Evolutionary conservation across 2,888 invertebrate genomes (phyloP).

Genomic region (Trichacis sp.): DNA sequence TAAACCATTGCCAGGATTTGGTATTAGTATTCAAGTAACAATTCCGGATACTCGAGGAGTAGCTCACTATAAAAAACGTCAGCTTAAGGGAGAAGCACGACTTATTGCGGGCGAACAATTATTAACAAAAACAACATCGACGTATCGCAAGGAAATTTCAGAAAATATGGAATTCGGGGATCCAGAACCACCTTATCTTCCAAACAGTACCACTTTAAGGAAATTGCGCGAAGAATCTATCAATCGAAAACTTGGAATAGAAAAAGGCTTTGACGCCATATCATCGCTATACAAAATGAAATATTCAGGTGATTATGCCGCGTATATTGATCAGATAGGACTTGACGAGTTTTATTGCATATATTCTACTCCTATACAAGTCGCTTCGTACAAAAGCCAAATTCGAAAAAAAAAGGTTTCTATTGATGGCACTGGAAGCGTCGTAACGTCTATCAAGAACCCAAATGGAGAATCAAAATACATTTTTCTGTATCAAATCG

Average conservation of each 20-base stretch:
- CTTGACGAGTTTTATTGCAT: slow-evolving; percentile 25
- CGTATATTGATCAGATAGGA: slow-evolving; percentile 24
- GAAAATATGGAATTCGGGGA: slow-evolving; percentile 9
- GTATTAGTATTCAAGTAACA: slow-evolving; percentile 11
- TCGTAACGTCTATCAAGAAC: slow-evolving; percentile 21
- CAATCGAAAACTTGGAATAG: slow-evolving; percentile 5
- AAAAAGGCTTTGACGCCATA: neutral
- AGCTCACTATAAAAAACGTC: neutral
- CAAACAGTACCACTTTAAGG: neutral
- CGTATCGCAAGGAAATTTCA: slow-evolving; percentile 1
- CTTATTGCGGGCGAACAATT: neutral
- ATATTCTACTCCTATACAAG: slow-evolving; percentile 28
- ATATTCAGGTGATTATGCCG: slow-evolving; percentile 22
- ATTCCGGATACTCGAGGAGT: slow-evolving; percentile 17
- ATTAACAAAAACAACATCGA: neutral
- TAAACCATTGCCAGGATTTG: neutral
- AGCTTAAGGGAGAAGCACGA: neutral
- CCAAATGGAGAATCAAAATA: slow-evolving; percentile 21
- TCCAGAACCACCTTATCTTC: slow-evolving; percentile 4
- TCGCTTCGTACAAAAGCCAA: slow-evolving; percentile 22
- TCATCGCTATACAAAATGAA: slow-evolving; percentile 16
- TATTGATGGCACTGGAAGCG: slow-evolving; percentile 34
- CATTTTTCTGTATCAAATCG: slow-evolving; percentile 44
- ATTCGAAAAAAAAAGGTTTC: slow-evolving; percentile 27
- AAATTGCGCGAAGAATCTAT: slow-evolving; percentile 13